Conservation (phyloP, 2,113 vertebrate species). For the Neogobius melanostomus region DNA sequence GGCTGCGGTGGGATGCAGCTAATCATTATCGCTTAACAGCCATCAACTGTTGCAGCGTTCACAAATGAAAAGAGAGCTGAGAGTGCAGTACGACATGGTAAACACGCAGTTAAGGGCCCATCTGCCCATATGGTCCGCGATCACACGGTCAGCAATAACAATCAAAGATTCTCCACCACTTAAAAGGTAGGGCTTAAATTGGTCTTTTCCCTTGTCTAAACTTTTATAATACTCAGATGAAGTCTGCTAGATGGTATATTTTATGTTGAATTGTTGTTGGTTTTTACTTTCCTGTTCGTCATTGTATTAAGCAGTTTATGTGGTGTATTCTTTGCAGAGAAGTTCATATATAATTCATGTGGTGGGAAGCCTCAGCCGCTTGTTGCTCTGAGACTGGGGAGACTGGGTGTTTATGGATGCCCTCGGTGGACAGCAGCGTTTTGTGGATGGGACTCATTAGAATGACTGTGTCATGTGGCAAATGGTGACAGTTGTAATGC, state of each 20-base stretch:
- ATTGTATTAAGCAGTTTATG: not conserved
- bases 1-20: conserved; percentile 21
- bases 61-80: conserved; percentile 43
- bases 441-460: conserved; percentile 33
- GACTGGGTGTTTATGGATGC: conserved; percentile 12
- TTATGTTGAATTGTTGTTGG: not conserved
- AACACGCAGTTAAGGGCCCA: conserved; percentile 52
- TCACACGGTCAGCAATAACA: conserved; percentile 37
- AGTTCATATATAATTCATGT: not conserved
- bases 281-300: not conserved
- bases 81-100: conserved; percentile 44
- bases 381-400: conserved; percentile 4
- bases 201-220: too few species aligned
- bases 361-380: not conserved
- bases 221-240: too few species aligned
- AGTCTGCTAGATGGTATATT: too few species aligned
- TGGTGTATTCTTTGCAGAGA: not conserved
- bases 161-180: conserved; percentile 8
- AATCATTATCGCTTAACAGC: conserved; percentile 23
- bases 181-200: too few species aligned
- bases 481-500: conserved; percentile 50
- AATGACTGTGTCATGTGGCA: conserved; percentile 46
- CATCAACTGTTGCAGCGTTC: conserved; percentile 22
- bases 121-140: conserved; percentile 50
- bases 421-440: conserved; percentile 17